Base-by-base conservation (phyloP, 2,113 vertebrate species). In the Sapayoa aenigma region DNA sequence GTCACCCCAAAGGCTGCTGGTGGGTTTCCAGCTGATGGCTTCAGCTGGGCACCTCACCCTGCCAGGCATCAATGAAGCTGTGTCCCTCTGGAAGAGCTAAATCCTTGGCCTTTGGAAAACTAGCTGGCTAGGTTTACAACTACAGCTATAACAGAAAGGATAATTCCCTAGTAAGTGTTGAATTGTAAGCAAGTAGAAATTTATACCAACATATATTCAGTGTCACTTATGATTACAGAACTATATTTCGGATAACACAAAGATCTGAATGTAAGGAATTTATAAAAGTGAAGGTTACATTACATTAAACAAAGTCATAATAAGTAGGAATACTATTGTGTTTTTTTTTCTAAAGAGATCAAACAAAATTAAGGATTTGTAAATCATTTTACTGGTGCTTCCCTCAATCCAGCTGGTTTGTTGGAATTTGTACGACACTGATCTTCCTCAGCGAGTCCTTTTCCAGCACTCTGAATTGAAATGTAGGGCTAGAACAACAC, bases 291-390 rank as follows among this genome's bases (percentile, higher is more conserved):
- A 80, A n/a, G 44, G 76, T 60, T 89, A 49, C 19, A 2, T 13
- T n/a, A 68, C 56, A 83, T 46, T 77, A 86, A 93, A 37, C 17
- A 84, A 88, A 12, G 8, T 72, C 91, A 68, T 55, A 88, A 35
- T 49, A 95, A 80, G 39, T 41, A 65, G 28, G 11, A 92, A 35
- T 28, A 84, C 84, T n/a, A 76, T 4, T 6, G 13, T 39, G 13
- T 39, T n/a, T n/a, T 53, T 76, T 84, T 91, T 69, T 35, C 14
- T 4, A 6, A 82, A 79, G 53, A 69, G 5, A 75, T 63, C 71
- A 55, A 95, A 83, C 21, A 88, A 91, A 94, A 68, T 31, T 6
- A 78, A 60, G 39, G 12, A 71, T 88, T 88, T 82, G 30, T 79
- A 76, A 91, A 84, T 68, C 69, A 81, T 13, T 9, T 72, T 91